These are phyloP conservation scores for Artibeus jamaicensis DNA, from an alignment of 2,797 vertebrate species.

Conservation along the genomic window DNA sequence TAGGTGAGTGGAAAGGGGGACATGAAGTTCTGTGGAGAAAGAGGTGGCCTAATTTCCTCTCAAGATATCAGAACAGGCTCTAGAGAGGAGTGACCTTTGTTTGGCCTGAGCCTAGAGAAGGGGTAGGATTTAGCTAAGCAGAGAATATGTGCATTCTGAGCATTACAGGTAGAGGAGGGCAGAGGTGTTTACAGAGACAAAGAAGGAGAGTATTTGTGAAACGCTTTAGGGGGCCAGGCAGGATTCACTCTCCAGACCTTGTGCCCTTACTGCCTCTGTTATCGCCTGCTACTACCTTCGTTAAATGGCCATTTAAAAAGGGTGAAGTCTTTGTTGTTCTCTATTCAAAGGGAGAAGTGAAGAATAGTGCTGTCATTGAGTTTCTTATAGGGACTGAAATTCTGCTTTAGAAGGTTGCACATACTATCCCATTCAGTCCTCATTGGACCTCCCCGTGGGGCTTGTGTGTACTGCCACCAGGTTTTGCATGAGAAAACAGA, in stretches of 20 bases:
- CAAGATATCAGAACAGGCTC: not conserved
- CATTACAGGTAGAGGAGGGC: not conserved
- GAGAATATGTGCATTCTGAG: not conserved
- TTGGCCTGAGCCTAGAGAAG: not conserved
- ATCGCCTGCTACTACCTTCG: not conserved
- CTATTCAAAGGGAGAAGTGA: not conserved
- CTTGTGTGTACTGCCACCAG: not conserved
- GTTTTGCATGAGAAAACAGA: not conserved
- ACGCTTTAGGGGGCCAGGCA: not conserved
- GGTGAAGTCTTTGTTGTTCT: not conserved
- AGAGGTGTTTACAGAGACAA: not conserved
- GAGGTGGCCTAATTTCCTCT: not conserved
- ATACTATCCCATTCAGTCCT: not conserved
- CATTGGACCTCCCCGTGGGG: accelerated
- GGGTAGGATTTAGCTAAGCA: not conserved
- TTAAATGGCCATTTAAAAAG: not conserved
- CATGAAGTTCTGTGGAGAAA: not conserved
- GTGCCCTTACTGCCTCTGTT: not conserved
- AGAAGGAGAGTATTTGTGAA: not conserved
- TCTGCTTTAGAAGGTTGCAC: not conserved
- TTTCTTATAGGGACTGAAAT: not conserved
- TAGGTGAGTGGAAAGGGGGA: not conserved
- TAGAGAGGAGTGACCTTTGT: not conserved
- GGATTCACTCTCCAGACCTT: not conserved
- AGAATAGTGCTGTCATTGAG: not conserved